Evolutionary conservation across 1,140 invertebrate species (phyloP).

Genomic region (Sitobion miscanthi): DNA sequence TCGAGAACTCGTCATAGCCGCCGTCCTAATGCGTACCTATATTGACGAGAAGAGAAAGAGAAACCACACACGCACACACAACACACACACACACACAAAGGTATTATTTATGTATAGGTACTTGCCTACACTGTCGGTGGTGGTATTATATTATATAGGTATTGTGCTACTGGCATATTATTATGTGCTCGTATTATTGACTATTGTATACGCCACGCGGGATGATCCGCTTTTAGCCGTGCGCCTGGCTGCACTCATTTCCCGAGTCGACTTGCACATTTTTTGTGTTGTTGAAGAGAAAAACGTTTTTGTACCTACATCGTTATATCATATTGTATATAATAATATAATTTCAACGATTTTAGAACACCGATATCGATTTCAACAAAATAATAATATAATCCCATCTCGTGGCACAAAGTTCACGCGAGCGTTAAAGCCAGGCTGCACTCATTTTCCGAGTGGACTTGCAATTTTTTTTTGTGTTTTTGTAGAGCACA

Average conservation of each 20-base stretch:
- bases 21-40: not conserved
- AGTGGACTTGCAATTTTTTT: no score
- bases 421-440: no score
- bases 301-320: not conserved
- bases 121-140: not conserved
- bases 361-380: no score
- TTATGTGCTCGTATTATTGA: not conserved
- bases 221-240: not conserved
- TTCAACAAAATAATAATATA: no score
- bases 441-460: no score
- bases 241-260: not conserved
- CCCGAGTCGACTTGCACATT: not conserved
- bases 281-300: not conserved
- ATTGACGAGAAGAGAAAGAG: not conserved
- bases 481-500: no score
- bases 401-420: no score
- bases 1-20: slow-evolving; percentile 19
- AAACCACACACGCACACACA: not conserved
- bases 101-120: not conserved
- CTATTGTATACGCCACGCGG: not conserved
- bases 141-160: not conserved
- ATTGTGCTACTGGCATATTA: not conserved
- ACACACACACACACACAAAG: not conserved
- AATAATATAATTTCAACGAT: no score
- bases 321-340: no score